Percentiles rank a stretch among this genome's conserved stretches.
These are phyloP conservation scores for Helicoverpa assulta DNA, from an alignment of 2,888 invertebrate genomes.

Conservation along the genomic window DNA sequence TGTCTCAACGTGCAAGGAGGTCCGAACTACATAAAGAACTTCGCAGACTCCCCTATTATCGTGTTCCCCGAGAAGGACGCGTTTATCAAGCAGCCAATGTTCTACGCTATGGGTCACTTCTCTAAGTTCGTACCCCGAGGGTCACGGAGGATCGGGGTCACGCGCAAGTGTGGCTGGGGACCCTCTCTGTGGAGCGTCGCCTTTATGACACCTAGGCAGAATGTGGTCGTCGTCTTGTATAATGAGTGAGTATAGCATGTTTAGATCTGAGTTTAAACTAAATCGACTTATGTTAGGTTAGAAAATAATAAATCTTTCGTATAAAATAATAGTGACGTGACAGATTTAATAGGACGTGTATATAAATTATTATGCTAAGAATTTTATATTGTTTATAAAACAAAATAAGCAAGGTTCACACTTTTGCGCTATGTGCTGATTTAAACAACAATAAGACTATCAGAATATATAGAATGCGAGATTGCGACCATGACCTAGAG, in stretches of 20 bases:
- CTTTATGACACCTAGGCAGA: conserved; percentile 76
- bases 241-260: conserved; percentile 74
- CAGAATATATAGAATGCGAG: no score
- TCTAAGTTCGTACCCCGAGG: conserved; percentile 80
- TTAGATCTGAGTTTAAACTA: no score
- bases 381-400: no score
- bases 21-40: conserved; percentile 94
- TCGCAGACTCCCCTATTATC: conserved; percentile 94
- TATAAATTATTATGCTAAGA: no score
- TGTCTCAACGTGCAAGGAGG: conserved; percentile 94
- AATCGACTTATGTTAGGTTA: no score
- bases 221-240: conserved; percentile 77
- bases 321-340: no score
- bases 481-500: no score
- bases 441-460: no score
- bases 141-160: conserved; percentile 32
- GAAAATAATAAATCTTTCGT: no score
- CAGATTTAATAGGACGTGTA: no score
- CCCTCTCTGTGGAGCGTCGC: conserved; percentile 36
- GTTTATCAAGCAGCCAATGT: conserved; percentile 97
- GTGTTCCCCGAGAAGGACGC: conserved; percentile 87
- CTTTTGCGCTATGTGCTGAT: no score
- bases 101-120: conserved; percentile 95
- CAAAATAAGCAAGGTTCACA: no score
- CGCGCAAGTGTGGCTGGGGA: conserved; percentile 15